Evolutionary conservation across 2,113 vertebrate species (phyloP).

Genomic region (Barbus barbus): DNA sequence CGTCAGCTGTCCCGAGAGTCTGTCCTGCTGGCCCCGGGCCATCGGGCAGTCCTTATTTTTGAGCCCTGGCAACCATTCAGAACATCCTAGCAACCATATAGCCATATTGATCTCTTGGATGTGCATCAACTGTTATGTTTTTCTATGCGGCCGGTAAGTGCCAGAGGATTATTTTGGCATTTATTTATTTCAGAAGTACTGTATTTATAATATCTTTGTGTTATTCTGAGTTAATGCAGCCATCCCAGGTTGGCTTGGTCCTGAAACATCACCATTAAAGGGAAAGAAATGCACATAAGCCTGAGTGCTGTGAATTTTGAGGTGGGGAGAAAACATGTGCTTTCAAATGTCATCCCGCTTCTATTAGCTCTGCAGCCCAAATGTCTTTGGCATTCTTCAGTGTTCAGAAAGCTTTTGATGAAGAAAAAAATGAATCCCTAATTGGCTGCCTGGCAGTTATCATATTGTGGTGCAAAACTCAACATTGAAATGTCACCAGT

Average conservation of each 20-base stretch:
- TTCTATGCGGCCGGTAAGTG: no score
- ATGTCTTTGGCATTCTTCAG: slow-evolving; percentile 64
- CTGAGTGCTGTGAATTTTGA: neutral
- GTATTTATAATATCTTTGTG: neutral
- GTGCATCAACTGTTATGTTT: neutral
- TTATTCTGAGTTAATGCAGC: neutral
- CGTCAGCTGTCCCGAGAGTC: no score
- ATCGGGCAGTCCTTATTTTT: no score
- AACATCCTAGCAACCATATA: no score
- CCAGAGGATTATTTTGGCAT: no score
- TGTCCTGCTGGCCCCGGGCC: no score
- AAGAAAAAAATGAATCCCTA: slow-evolving; percentile 56
- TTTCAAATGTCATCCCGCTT: slow-evolving; percentile 68
- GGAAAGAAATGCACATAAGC: neutral
- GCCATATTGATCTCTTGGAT: no score
- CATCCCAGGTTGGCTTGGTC: neutral
- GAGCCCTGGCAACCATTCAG: no score
- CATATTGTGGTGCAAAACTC: slow-evolving; percentile 58
- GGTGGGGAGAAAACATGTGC: slow-evolving; percentile 34
- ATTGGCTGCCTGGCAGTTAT: slow-evolving; percentile 61
- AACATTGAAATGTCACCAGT: slow-evolving; percentile 71
- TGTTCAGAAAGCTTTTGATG: slow-evolving; percentile 46
- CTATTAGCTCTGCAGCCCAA: slow-evolving; percentile 57
- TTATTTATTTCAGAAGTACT: no score
- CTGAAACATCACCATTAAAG: slow-evolving; percentile 19